Conservation (phyloP, 2,888 invertebrate species). For the Caenorhabditis afra region DNA sequence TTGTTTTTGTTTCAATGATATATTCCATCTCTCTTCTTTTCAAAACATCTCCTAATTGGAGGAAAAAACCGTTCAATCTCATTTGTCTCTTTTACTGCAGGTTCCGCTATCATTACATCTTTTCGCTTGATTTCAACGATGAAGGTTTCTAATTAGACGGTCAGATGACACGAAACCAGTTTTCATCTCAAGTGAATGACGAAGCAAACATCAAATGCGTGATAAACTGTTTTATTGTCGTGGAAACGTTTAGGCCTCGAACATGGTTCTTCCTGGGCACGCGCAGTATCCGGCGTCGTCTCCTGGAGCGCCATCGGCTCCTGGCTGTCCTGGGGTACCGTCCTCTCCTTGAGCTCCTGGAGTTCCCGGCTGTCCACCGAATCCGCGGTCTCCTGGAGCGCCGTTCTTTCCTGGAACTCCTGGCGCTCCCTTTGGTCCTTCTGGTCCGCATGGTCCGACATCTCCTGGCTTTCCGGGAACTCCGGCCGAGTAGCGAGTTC, state of each 20-base stretch:
- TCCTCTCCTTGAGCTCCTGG: conserved; percentile 61
- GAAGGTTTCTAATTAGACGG: background rate
- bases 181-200: background rate
- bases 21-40: background rate
- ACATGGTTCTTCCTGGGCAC: conserved; percentile 63
- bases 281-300: conserved; percentile 63
- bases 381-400: conserved; percentile 62
- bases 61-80: background rate
- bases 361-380: conserved; percentile 61
- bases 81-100: background rate
- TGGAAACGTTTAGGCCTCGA: conserved; percentile 28
- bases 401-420: conserved; percentile 67
- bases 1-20: no score
- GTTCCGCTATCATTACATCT: conserved; percentile 1
- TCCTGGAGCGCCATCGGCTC: conserved; percentile 59
- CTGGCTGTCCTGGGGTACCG: conserved; percentile 62
- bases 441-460: conserved; percentile 69
- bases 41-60: background rate
- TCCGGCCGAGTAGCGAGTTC: conserved; percentile 51
- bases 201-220: conserved; percentile 18
- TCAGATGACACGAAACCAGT: conserved; percentile 8
- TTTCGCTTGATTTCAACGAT: background rate
- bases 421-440: conserved; percentile 67
- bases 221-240: conserved; percentile 35
- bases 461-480: conserved; percentile 60